phyloP scores from a whole-genome alignment of 2,888 invertebrate genomes.

The Zygaena filipendulae region DNA sequence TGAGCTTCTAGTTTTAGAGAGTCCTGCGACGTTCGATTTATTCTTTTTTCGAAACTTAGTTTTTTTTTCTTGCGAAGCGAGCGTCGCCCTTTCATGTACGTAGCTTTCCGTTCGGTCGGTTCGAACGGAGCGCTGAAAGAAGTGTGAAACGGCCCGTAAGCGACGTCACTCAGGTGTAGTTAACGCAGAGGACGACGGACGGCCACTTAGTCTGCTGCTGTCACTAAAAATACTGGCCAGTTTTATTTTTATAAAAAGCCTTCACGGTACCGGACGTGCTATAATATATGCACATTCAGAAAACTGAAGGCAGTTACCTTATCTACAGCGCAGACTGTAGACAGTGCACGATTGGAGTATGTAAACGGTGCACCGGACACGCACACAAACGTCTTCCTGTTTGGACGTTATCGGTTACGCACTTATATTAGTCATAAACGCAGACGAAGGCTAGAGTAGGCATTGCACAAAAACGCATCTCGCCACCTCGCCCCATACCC shows the following conservation, averaged over 20 bases:
- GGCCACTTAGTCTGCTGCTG: slow-evolving; percentile 48
- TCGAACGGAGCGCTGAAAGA: slow-evolving; percentile 44
- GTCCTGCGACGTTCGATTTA: too few relatives aligned
- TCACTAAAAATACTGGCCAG: slow-evolving; percentile 48
- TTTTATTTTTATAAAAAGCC: slow-evolving; percentile 42
- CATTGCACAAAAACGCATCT: slow-evolving; percentile 69
- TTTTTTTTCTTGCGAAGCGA: slow-evolving; percentile 33
- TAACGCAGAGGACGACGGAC: slow-evolving; percentile 42
- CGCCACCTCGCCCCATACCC: slow-evolving; percentile 39
- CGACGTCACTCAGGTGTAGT: slow-evolving; percentile 50
- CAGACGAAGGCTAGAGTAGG: slow-evolving; percentile 46
- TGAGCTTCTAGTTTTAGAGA: too few relatives aligned
- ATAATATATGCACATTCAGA: too few relatives aligned
- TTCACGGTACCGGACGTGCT: too few relatives aligned
- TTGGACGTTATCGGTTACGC: slow-evolving; percentile 34
- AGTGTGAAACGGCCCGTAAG: slow-evolving; percentile 55
- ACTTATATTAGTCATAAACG: slow-evolving; percentile 58
- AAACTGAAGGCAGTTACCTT: neutral
- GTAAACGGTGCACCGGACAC: slow-evolving; percentile 17
- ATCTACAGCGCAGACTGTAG: slow-evolving; percentile 3
- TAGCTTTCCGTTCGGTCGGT: slow-evolving; percentile 55
- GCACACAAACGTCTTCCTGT: slow-evolving; percentile 15
- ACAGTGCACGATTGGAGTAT: too few relatives aligned
- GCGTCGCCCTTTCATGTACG: slow-evolving; percentile 54
- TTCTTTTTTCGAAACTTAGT: slow-evolving; percentile 12